phyloP scores from a whole-genome alignment of 2,797 vertebrate genomes.

The Micrastur ruficollis region DNA sequence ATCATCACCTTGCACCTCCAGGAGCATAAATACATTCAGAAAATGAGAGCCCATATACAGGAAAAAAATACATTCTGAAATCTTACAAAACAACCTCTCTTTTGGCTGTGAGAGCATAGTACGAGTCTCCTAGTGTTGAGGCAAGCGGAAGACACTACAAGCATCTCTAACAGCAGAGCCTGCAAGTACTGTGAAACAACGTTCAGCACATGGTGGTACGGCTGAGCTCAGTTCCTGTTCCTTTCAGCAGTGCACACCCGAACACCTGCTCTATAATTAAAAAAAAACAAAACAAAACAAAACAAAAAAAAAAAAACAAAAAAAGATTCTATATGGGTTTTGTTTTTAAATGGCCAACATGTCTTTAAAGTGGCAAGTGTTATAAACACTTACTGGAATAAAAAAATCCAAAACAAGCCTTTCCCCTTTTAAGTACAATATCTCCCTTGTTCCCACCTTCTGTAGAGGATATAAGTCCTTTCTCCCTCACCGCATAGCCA shows the following conservation, averaged over 20 bases:
- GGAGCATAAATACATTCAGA: background rate
- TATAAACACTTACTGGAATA: background rate
- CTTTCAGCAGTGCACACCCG: background rate
- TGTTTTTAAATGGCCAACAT: background rate
- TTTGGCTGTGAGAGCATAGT: background rate
- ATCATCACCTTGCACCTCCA: background rate
- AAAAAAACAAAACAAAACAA: too few relatives aligned
- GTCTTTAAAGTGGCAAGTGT: background rate
- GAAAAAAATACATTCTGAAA: background rate
- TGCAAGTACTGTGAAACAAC: background rate
- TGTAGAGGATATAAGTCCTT: background rate
- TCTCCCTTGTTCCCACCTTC: background rate
- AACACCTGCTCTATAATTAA: background rate
- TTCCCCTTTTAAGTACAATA: background rate
- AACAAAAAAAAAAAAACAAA: too few relatives aligned
- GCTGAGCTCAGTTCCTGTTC: background rate
- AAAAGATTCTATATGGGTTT: background rate
- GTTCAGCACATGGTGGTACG: fast-evolving
- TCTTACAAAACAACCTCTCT: background rate
- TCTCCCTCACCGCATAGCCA: background rate
- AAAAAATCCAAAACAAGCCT: background rate
- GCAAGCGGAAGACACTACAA: background rate
- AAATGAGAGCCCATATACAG: background rate
- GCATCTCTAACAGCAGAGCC: background rate
- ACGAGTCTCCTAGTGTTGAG: fast-evolving